These are phyloP conservation scores for Amphipoea lucens DNA, from an alignment of 2,888 invertebrate species.

Conservation along the genomic window DNA sequence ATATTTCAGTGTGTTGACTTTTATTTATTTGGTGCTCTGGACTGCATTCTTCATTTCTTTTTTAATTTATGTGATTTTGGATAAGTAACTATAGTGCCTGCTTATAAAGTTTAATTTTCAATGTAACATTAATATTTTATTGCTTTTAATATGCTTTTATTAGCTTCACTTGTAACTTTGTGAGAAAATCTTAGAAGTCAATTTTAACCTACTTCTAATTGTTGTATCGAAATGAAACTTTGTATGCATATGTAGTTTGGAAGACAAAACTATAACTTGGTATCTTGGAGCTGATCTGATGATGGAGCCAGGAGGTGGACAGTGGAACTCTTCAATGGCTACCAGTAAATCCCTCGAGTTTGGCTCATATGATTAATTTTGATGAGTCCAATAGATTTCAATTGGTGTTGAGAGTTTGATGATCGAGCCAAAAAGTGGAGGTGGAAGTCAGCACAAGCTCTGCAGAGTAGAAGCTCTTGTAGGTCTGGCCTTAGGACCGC, in stretches of 20 bases:
- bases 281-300: neutral
- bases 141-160: neutral
- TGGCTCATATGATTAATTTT: neutral
- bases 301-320: neutral
- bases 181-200: neutral
- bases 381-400: neutral
- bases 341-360: neutral
- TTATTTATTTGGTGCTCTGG: too few relatives aligned
- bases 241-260: too few relatives aligned
- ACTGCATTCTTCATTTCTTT: too few relatives aligned
- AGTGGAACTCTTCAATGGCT: neutral
- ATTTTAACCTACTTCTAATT: neutral
- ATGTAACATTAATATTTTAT: too few relatives aligned
- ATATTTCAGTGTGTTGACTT: too few relatives aligned
- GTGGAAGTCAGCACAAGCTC: too few relatives aligned
- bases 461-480: too few relatives aligned
- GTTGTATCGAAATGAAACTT: neutral
- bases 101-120: neutral
- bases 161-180: too few relatives aligned
- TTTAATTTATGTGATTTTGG: neutral
- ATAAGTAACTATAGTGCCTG: neutral
- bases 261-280: neutral
- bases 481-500: too few relatives aligned
- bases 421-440: too few relatives aligned
- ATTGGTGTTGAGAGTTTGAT: too few relatives aligned